Base-by-base conservation (phyloP, 1,140 invertebrate species). In the Heliothis virescens region DNA sequence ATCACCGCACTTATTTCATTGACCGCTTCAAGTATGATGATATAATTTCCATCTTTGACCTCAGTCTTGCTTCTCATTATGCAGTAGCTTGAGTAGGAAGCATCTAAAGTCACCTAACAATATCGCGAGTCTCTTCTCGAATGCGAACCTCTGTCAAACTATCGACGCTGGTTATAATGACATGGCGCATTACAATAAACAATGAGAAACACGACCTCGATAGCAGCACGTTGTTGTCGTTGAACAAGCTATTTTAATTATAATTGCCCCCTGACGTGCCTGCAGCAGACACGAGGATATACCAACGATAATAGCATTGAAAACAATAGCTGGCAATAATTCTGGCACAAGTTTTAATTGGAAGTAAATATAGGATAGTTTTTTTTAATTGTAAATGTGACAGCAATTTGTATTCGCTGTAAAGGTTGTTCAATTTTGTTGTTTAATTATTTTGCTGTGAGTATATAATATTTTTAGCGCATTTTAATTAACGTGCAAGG, bases 261-360 rank as follows among this genome's bases (percentile, higher is more conserved):
- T 84, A 81, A 86, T 85, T 82, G 75, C 80, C 52, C 26, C 60
- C 79, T 83, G 81, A 74, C 81, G 80, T 83, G 82, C 83, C 84
- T 82, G 74, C 80, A 55, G 21, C 59, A 72, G 80, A 55, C 80
- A 81, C 79, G 79, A 77, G 77, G 77, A 79, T 79, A 76, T 60
- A 47, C 63, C 47, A 69, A 69, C 75, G 18, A 59, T 78, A 78
- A 78, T 69, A 78, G 75, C 75, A 69, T 48, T 67, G 75, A 67
- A 67, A 67, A 77, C 75, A 77, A 77, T 77, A 67, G 75, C 18
- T 63, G 29, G n/a, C 57, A 53, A 65, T 77, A 77, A 63, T 75
- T 50, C 62, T 50, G 73, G 69, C 50, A 34, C 50, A 26, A 72
- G 52, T 72, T 72, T 72, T 72, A 72, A 72, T 72, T 72, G 69